Base-by-base conservation (phyloP, 1,140 invertebrate genomes). In the Drosophila santomea region DNA sequence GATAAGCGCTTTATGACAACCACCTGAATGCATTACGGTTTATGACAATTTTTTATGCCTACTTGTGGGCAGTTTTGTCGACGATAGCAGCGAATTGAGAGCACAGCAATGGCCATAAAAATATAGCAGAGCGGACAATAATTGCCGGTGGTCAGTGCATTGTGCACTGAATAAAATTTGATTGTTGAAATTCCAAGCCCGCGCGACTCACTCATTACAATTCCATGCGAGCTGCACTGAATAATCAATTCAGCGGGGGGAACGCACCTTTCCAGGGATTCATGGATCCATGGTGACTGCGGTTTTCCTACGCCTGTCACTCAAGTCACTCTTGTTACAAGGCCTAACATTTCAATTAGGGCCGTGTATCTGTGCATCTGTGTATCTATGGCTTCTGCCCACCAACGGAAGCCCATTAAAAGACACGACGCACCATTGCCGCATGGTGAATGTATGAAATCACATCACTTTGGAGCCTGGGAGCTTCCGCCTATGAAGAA, bases 331-430 rank as follows among this genome's bases (percentile, higher is more conserved):
- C 72, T 77, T 80, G 81, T 76, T 62, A 68, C 67, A 50, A 43
- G 32, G 72, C 64, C 44, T 68, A 85, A 84, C 81, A 84, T 84
- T 84, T 84, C 81, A 84, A 85, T 84, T 85, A 84, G 51, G 57
- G 62, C 48, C 28, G 15, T 28, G 17, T 69, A 28, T 50, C 38
- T 76, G 71, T 60, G 80, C 2, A 32, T 32, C 28, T 32, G 8
- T 32, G 32, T 74, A 28, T 45, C 43, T 76, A 75, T 60, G 80
- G 80, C 80, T 84, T 79, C 80, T 52, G 71, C 52, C 41, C 63
- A 43, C 48, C 67, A 69, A 48, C 57, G 67, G 75, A 72, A 72
- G 71, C 43, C 74, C 39, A 78, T 72, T 63, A 78, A 71, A 58
- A 64, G 69, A 54, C 50, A 39, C 59, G 52, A 50, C 59, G 60